These are phyloP conservation scores for Eumacrocentrus americanus DNA, from an alignment of 2,888 invertebrate genomes.

Conservation along the genomic window DNA sequence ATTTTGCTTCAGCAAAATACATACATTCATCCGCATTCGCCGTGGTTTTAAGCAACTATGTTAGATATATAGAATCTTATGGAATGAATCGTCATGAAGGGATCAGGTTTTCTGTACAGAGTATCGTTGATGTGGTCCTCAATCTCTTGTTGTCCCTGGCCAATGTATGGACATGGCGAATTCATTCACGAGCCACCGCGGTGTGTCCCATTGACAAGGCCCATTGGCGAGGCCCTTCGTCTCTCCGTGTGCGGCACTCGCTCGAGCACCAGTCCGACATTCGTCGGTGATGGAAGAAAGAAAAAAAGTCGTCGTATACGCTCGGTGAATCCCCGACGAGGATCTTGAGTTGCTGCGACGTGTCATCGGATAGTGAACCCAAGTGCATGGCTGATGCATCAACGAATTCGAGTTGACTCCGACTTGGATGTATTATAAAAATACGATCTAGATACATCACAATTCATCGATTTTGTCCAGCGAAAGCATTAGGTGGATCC, in stretches of 20 bases:
- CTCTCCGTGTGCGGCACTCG: slow-evolving; percentile 19
- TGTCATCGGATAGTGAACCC: slow-evolving; percentile 26
- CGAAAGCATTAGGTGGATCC: no score
- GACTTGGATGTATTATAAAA: no score
- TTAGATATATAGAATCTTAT: no score
- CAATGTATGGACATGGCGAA: slow-evolving; percentile 32
- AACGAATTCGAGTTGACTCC: slow-evolving; percentile 2
- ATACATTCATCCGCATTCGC: no score
- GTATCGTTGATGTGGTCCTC: not conserved
- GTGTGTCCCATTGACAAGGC: slow-evolving; percentile 35
- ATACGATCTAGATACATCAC: no score
- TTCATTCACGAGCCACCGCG: slow-evolving; percentile 35
- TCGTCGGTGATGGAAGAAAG: slow-evolving; percentile 19
- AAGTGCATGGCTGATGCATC: not conserved
- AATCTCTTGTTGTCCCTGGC: slow-evolving; percentile 7
- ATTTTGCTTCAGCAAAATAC: no score
- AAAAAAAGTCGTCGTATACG: slow-evolving; percentile 23
- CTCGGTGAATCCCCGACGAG: slow-evolving; percentile 19
- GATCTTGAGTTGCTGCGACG: slow-evolving; percentile 31
- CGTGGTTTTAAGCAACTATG: no score
- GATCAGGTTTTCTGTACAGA: no score
- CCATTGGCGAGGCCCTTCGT: slow-evolving; percentile 11
- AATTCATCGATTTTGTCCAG: no score
- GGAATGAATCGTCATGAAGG: no score
- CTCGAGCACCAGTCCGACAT: slow-evolving; percentile 9